Evolutionary conservation across 2,888 invertebrate species (phyloP).

Genomic region (Dastarcus helophoroides): DNA sequence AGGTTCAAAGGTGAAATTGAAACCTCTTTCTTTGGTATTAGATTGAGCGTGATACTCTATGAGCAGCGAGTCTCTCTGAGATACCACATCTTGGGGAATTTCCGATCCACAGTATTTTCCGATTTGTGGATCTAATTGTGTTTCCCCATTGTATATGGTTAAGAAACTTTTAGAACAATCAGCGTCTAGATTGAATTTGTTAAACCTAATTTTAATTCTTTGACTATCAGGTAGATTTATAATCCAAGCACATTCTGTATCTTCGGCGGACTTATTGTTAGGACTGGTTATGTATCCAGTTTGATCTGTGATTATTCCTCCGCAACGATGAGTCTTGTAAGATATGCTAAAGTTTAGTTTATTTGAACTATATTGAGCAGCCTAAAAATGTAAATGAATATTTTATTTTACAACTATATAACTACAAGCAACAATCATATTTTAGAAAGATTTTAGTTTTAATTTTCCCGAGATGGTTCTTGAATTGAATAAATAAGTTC

Average conservation of each 20-base stretch:
- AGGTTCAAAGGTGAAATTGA: slow-evolving; percentile 23
- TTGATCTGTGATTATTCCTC: slow-evolving; percentile 45
- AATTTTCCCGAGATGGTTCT: too few species aligned
- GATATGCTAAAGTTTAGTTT: slow-evolving; percentile 43
- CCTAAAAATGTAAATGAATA: too few species aligned
- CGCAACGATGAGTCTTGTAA: slow-evolving; percentile 57
- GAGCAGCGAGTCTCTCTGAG: slow-evolving; percentile 45
- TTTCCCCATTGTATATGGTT: slow-evolving; percentile 57
- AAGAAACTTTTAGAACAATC: slow-evolving; percentile 48
- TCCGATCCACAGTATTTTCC: slow-evolving; percentile 54
- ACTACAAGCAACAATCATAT: too few species aligned
- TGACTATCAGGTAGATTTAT: slow-evolving; percentile 20
- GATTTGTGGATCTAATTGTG: slow-evolving; percentile 49
- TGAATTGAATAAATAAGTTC: too few species aligned
- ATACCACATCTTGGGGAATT: slow-evolving; percentile 42
- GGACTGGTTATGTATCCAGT: slow-evolving; percentile 42
- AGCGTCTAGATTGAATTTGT: slow-evolving; percentile 43
- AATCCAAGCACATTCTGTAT: slow-evolving; percentile 51
- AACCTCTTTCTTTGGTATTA: slow-evolving; percentile 28
- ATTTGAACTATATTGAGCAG: too few species aligned
- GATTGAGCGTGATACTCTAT: slow-evolving; percentile 57
- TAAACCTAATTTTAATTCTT: slow-evolving; percentile 37
- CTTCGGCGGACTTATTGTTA: slow-evolving; percentile 34
- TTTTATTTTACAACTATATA: too few species aligned
- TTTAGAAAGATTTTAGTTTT: too few species aligned